Conservation (phyloP, 2,797 vertebrate species). For the Prunella strophiata region DNA sequence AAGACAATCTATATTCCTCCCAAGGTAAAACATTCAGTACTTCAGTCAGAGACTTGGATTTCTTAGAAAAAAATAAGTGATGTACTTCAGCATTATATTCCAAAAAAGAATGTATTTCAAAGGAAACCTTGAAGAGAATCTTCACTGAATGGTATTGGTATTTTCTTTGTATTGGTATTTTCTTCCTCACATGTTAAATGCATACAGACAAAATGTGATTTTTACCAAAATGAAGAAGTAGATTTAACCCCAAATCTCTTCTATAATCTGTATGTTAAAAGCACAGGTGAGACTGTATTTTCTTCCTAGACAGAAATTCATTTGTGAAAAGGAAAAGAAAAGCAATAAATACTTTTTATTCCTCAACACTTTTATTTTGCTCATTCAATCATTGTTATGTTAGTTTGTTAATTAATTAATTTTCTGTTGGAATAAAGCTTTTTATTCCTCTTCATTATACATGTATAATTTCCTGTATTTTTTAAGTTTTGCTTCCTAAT, state of each 20-base stretch:
- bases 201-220: background rate
- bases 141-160: background rate
- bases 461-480: background rate
- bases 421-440: background rate
- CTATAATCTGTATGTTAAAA: background rate
- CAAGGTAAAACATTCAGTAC: background rate
- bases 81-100: background rate
- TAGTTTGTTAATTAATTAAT: background rate
- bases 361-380: background rate
- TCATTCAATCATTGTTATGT: background rate
- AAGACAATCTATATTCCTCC: background rate
- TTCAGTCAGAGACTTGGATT: background rate
- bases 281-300: rapidly evolving
- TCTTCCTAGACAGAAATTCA: background rate
- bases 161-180: background rate
- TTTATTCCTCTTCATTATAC: background rate
- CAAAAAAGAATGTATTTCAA: background rate
- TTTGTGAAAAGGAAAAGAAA: background rate
- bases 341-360: background rate
- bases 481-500: background rate
- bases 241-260: background rate
- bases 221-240: background rate
- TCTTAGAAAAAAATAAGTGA: background rate
- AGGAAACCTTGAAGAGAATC: background rate
- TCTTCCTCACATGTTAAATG: background rate